These are phyloP conservation scores for Oophaga pumilio DNA, from an alignment of 2,113 vertebrate species.

Conservation along the genomic window DNA sequence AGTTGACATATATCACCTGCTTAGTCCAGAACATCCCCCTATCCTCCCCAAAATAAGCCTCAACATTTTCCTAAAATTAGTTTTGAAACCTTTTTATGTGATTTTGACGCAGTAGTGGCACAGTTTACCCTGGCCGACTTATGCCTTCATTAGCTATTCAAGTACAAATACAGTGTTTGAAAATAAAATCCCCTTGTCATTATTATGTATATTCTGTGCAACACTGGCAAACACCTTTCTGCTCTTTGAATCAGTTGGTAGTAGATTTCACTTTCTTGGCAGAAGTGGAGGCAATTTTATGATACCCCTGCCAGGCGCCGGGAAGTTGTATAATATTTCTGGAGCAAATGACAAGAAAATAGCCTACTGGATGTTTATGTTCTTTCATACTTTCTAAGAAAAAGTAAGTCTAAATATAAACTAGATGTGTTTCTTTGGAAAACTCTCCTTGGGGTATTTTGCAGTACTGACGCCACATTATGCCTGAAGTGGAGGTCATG, in stretches of 20 bases:
- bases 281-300: not conserved
- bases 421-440: not conserved
- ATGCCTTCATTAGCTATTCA: not conserved
- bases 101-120: not conserved
- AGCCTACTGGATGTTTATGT: not conserved
- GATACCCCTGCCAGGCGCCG: not conserved
- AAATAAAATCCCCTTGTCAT: not conserved
- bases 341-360: not conserved
- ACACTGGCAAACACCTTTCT: not conserved
- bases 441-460: not conserved
- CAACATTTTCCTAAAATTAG: not conserved
- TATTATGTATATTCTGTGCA: not conserved
- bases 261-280: constrained; percentile 15
- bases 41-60: not conserved
- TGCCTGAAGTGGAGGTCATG: not conserved
- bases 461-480: not conserved
- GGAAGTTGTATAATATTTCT: constrained; percentile 18
- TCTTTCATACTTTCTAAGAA: constrained; percentile 12
- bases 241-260: not conserved
- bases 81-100: not conserved
- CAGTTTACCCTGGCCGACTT: not conserved
- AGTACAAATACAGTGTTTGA: not conserved
- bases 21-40: no score
- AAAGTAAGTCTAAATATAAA: not conserved
- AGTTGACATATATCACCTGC: no score